phyloP scores from a whole-genome alignment of 2,888 invertebrate genomes.

The Sarcophaga caerulescens region DNA sequence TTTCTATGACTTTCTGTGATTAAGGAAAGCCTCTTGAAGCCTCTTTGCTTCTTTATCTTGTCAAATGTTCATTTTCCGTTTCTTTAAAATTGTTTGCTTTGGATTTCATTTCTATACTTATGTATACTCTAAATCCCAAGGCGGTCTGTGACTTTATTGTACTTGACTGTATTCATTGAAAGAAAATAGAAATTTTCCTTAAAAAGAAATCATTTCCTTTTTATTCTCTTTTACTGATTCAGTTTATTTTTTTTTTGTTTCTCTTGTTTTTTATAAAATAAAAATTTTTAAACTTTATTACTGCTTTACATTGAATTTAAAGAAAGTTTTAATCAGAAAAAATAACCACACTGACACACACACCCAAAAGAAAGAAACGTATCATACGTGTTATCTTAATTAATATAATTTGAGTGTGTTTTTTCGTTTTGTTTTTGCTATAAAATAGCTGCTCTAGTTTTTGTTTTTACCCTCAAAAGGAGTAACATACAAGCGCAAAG shows the following conservation, averaged over 20 bases:
- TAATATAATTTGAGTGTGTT: conserved; percentile 37
- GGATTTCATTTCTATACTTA: background rate
- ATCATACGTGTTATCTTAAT: conserved; percentile 64
- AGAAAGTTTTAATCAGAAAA: conserved; percentile 43
- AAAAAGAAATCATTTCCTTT: conserved; percentile 34
- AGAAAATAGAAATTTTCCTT: conserved; percentile 3
- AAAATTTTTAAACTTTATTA: conserved; percentile 53
- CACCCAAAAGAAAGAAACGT: conserved; percentile 15
- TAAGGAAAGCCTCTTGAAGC: background rate
- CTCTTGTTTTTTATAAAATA: conserved; percentile 40
- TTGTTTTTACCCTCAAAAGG: background rate
- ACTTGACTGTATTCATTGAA: too few species aligned
- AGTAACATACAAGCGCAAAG: conserved; percentile 16
- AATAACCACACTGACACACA: background rate
- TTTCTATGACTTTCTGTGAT: background rate
- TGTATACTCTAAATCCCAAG: background rate
- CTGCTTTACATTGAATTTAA: conserved; percentile 50
- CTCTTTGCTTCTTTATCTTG: background rate
- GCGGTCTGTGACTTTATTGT: too few species aligned
- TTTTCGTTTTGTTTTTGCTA: background rate
- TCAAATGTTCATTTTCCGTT: background rate
- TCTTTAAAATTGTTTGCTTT: conserved; percentile 18
- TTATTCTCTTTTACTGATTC: conserved; percentile 18
- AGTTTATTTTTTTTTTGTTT: background rate
- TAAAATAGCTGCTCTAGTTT: background rate